A percentile compares a stretch with the other conserved stretches of the same genome.
These are phyloP conservation scores for Spicauda simplicius DNA, from an alignment of 2,888 invertebrate species.

Conservation along the genomic window DNA sequence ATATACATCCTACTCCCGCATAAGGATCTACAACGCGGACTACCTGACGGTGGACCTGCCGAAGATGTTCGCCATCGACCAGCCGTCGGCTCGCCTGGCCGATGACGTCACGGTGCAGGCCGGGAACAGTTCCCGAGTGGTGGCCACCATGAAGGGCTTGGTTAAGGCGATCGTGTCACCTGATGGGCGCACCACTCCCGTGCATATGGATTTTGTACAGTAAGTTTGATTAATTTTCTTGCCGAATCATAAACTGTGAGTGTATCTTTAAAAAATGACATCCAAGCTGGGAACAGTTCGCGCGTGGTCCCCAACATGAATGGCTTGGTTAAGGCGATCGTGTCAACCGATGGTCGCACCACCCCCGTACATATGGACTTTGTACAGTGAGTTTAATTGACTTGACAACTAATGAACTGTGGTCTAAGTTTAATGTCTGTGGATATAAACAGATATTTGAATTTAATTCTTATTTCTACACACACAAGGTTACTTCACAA, in stretches of 20 bases:
- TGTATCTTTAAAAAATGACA: too few species aligned
- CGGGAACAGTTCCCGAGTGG: slow-evolving; percentile 74
- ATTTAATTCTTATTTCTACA: too few species aligned
- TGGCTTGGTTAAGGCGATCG: slow-evolving; percentile 90
- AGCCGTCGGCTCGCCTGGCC: slow-evolving; percentile 58
- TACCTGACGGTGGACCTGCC: slow-evolving; percentile 74
- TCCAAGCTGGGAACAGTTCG: slow-evolving; percentile 62
- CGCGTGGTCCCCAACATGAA: slow-evolving; percentile 87
- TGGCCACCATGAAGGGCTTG: slow-evolving; percentile 88
- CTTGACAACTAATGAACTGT: too few species aligned
- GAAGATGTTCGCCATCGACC: slow-evolving; percentile 72
- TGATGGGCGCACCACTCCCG: slow-evolving; percentile 71
- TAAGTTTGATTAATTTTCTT: slow-evolving; percentile 73
- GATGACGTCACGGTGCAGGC: slow-evolving; percentile 67
- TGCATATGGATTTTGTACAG: slow-evolving; percentile 92
- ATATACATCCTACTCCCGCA: slow-evolving; percentile 81
- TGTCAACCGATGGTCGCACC: slow-evolving; percentile 59
- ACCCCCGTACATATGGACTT: slow-evolving; percentile 90
- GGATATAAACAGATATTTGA: too few species aligned
- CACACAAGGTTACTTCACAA: too few species aligned
- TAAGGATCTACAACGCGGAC: slow-evolving; percentile 83
- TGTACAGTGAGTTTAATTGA: slow-evolving; percentile 87
- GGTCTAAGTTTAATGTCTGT: too few species aligned
- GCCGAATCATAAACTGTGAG: too few species aligned
- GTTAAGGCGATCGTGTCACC: slow-evolving; percentile 87